Base-by-base conservation (phyloP, 1,140 invertebrate species). In the Thrips palmi region DNA sequence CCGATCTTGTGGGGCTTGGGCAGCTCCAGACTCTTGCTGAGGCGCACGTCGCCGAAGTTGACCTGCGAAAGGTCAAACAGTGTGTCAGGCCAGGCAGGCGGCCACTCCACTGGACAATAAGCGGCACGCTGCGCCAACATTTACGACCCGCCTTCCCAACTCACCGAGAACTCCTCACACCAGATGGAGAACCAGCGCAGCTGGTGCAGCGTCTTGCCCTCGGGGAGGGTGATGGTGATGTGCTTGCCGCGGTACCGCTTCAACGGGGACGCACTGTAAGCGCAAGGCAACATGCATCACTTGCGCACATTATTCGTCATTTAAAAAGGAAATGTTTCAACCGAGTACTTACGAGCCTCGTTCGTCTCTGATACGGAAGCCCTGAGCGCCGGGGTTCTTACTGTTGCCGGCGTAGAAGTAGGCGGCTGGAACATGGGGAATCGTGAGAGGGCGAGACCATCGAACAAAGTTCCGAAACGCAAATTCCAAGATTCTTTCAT, bases 151-250 rank as follows among this genome's bases (percentile, higher is more conserved):
- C n/a, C n/a, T n/a, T n/a, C n/a, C n/a, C n/a, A n/a, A 65, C 72
- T 75, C 51, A 89, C 85, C 21, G 78, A 63, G 49, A 77, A 89
- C 52, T 85, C 82, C 49, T 88, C 77, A 54, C 86, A 91, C 78
- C 81, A 92, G 1, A 92, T 71, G 11, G 79, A 76, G 52, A 92
- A 78, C 77, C 84, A 89, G 46, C 73, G 76, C 47, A 88, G 69
- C 52, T 81, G 74, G 49, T 70, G 70, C 29, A 88, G 61, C 4
- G 76, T 83, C 53, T 81, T 82, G 15, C 82, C 81, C 42, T 87
- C 82, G 1, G 87, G 86, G 44, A 91, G 58, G 1, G 81, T 78
- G 14, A 92, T 56, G 2, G 84, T 86, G 39, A 91, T 65, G 45
- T 76, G 68, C 56, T 84, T 74, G 40, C 75, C 77, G 28, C 73